These are phyloP conservation scores for Pocillopora damicornis DNA, from an alignment of 64 coral and sea anemone genomes.

Conservation along the genomic window DNA sequence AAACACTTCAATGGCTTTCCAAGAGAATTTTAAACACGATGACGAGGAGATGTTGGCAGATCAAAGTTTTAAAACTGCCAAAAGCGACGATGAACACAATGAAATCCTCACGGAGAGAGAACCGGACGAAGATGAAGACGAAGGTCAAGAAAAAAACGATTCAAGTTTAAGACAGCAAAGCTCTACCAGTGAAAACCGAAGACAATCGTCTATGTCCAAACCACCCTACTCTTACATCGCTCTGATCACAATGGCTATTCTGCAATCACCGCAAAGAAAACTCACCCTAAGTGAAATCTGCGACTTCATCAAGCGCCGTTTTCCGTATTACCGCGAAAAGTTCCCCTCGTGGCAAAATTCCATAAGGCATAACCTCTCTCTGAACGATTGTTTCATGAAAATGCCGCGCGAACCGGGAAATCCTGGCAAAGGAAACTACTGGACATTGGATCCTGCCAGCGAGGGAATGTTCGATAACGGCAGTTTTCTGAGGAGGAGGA, in stretches of 20 bases:
- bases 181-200: constrained; percentile 43
- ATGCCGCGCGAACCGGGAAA: constrained; percentile 97
- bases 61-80: constrained; percentile 21
- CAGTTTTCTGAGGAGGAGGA: constrained; percentile 89
- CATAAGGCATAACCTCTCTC: constrained; percentile 93
- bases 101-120: background rate
- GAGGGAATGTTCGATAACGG: constrained; percentile 99
- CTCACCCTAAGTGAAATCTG: constrained; percentile 98
- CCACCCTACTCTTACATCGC: constrained; percentile 99
- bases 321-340: constrained; percentile 96
- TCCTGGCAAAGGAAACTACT: constrained; percentile 97
- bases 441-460: constrained; percentile 93
- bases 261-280: constrained; percentile 93
- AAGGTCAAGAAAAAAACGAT: background rate
- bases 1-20: constrained; percentile 4
- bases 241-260: constrained; percentile 92
- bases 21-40: constrained; percentile 6
- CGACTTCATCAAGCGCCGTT: constrained; percentile 94
- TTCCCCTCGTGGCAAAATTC: constrained; percentile 99
- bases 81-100: constrained; percentile 24
- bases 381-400: constrained; percentile 99
- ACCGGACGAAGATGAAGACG: constrained; percentile 16
- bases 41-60: background rate
- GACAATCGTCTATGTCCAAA: constrained; percentile 66
- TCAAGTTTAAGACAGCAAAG: background rate